phyloP scores from a whole-genome alignment of 2,797 vertebrate genomes.

The Gymnothorax javanicus region DNA sequence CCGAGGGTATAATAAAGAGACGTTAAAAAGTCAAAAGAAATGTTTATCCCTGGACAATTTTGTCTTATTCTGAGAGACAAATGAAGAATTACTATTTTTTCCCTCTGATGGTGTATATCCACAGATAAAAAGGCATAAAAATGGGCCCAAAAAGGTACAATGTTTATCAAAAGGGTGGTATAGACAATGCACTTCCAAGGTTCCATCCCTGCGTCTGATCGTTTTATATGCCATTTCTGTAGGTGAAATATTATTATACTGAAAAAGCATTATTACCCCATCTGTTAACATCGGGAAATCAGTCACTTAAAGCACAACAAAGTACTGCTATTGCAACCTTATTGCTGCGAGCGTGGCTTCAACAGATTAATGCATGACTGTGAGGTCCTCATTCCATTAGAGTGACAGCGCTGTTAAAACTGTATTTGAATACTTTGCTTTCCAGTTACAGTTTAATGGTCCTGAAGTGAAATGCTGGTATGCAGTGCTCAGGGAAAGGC shows the following conservation, averaged over 20 bases:
- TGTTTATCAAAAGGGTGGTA: too few species aligned
- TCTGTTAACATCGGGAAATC: too few species aligned
- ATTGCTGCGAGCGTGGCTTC: too few species aligned
- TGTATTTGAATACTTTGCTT: neutral
- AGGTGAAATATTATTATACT: too few species aligned
- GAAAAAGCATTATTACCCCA: too few species aligned
- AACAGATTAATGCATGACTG: neutral
- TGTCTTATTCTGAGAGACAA: neutral
- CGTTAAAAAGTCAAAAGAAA: neutral
- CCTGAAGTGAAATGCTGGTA: neutral
- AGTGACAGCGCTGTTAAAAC: neutral
- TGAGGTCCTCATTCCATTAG: neutral
- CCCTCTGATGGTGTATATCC: neutral
- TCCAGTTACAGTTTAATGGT: neutral
- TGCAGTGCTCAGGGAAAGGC: neutral
- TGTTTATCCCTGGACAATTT: neutral
- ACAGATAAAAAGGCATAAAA: too few species aligned
- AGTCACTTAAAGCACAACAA: too few species aligned
- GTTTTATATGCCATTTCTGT: too few species aligned
- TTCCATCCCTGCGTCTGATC: too few species aligned
- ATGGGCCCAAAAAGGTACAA: too few species aligned
- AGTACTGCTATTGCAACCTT: too few species aligned
- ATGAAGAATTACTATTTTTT: neutral
- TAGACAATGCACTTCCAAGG: too few species aligned
- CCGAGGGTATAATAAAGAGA: neutral